Base-by-base conservation (phyloP, 2,888 invertebrate species). In the Linnaemya tessellans region DNA sequence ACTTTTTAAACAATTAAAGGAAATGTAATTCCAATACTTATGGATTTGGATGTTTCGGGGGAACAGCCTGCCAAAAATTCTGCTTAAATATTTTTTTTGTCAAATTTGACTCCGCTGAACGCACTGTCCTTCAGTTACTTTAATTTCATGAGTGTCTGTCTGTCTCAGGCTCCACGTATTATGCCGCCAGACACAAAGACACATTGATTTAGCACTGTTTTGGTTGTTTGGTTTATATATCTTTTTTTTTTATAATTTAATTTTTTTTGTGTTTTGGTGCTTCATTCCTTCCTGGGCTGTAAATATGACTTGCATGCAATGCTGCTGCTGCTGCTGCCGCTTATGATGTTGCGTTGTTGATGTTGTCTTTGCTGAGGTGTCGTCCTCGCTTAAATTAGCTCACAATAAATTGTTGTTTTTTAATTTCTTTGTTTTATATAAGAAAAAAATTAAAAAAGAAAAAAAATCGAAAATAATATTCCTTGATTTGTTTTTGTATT, bases 121-220 rank as follows among this genome's bases (percentile, higher is more conserved):
- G 54, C 79, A 75, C 73, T 80, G 58, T 77, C 20, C 68, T 38
- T 56, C 65, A 56, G 35, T 54, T 38, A 54, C 43, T 65, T 71
- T 5, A 22, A 25, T 58, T 56, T 46, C 20, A 54, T n/a, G 43
- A 54, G 54, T 56, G 43, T 65, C 15, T 18, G 60, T 60, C 60
- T 38, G 54, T 64, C 38, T 56, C 65, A 74, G 75, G 68, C 77
- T 85, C 64, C 49, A 13, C 80, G 62, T 75, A 77, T 86, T 88
- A 67, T 88, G 89, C 90, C 91, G 88, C 90, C 90, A 90, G 91
- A 90, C 91, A 90, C 91, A 90, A 90, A 90, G 90, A 89, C 90
- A 90, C 82, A 83, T 83, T 83, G 82, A 83, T 83, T 83, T 83
- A 83, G 82, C 82, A 83, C 80, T 80, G 75, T 77, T 74, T 84